These are phyloP conservation scores for Halictus quadricinctus DNA, from an alignment of 2,888 invertebrate genomes.

Conservation along the genomic window DNA sequence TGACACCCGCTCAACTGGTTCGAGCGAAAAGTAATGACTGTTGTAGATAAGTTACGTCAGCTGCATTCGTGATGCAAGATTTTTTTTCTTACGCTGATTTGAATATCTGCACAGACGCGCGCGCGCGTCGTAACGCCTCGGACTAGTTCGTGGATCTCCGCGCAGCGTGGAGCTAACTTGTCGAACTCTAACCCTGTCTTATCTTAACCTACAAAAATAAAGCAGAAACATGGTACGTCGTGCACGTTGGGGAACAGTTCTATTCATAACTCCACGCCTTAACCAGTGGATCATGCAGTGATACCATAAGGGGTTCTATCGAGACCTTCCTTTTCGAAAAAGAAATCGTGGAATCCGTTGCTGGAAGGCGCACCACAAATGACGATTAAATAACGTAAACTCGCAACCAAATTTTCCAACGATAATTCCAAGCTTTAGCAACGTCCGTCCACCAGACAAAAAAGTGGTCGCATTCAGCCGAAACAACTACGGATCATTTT, in stretches of 20 bases:
- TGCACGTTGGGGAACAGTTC: slow-evolving; percentile 51
- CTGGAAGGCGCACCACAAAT: slow-evolving; percentile 29
- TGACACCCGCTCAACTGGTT: background rate
- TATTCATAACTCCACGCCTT: slow-evolving; percentile 45
- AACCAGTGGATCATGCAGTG: slow-evolving; percentile 42
- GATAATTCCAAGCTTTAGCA: slow-evolving; percentile 9
- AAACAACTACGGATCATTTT: background rate
- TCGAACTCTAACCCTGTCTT: slow-evolving; percentile 57
- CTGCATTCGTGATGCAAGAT: background rate
- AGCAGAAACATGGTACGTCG: slow-evolving; percentile 61
- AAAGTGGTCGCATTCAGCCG: background rate
- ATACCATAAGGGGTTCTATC: slow-evolving; percentile 23
- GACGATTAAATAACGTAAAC: slow-evolving; percentile 34
- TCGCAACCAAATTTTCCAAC: slow-evolving; percentile 2
- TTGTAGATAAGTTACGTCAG: background rate
- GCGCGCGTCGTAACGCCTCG: slow-evolving; percentile 18
- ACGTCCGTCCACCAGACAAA: slow-evolving; percentile 35
- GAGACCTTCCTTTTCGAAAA: background rate
- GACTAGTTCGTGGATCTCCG: slow-evolving; percentile 47
- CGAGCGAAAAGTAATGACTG: slow-evolving; percentile 3
- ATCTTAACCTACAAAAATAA: slow-evolving; percentile 66
- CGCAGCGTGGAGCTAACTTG: slow-evolving; percentile 47
- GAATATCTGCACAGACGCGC: slow-evolving; percentile 34
- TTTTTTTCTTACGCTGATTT: slow-evolving; percentile 30
- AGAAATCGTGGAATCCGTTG: background rate